phyloP scores from a whole-genome alignment of 2,113 vertebrate genomes.

The Chaetodon trifascialis region DNA sequence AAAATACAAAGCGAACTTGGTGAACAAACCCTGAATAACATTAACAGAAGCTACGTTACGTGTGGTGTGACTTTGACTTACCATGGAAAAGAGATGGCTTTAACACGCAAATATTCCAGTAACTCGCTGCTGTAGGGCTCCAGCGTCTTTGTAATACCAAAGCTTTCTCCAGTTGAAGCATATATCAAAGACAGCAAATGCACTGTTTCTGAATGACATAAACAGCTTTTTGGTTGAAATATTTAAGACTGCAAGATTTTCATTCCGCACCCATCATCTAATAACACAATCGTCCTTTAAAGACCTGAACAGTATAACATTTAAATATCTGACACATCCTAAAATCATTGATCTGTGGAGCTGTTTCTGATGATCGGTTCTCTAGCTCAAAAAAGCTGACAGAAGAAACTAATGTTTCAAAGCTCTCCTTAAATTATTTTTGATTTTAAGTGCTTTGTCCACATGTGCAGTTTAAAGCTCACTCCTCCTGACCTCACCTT shows the following conservation, averaged over 20 bases:
- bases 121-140: conserved; percentile 56
- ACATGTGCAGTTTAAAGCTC: background rate
- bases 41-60: background rate
- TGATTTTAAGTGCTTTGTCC: background rate
- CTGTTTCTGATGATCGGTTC: background rate
- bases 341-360: background rate
- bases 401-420: background rate
- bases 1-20: background rate
- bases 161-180: conserved; percentile 84
- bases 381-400: background rate
- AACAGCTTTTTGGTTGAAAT: background rate
- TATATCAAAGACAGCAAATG: conserved; percentile 80
- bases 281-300: background rate
- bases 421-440: background rate
- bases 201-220: conserved; percentile 73
- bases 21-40: background rate
- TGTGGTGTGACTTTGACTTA: conserved; percentile 47
- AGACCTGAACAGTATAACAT: background rate
- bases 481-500: conserved; percentile 62
- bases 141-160: conserved; percentile 82
- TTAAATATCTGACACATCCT: background rate
- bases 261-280: no score
- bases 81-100: conserved; percentile 77
- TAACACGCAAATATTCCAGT: conserved; percentile 77
- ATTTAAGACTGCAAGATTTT: background rate